These are phyloP conservation scores for Parauchenoglanis ngamensis DNA, from an alignment of 2,797 vertebrate species.

Conservation along the genomic window DNA sequence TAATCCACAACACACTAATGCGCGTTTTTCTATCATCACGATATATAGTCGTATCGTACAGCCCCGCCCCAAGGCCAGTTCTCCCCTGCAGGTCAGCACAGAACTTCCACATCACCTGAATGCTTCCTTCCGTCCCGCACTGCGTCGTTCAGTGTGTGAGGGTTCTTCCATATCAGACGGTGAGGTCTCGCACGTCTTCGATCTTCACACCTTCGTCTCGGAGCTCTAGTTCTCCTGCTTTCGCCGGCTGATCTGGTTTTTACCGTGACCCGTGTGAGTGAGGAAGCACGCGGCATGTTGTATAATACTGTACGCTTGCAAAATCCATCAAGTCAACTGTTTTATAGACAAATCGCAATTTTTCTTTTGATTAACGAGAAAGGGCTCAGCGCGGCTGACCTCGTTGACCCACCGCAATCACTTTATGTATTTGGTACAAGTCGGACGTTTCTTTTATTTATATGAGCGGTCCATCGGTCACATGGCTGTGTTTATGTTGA, in stretches of 20 bases:
- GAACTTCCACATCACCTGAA: slow-evolving; percentile 4
- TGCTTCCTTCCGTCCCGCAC: too few species aligned
- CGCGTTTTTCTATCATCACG: too few species aligned
- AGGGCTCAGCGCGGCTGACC: slow-evolving; percentile 30
- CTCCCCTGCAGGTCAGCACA: not conserved
- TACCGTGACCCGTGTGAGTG: not conserved
- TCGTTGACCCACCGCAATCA: slow-evolving; percentile 31
- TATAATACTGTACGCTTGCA: not conserved
- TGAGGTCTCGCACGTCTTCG: not conserved
- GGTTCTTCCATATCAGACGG: not conserved
- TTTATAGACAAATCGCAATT: slow-evolving; percentile 13
- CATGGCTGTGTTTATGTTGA: slow-evolving; percentile 16
- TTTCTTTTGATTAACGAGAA: slow-evolving; percentile 17
- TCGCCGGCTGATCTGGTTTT: slow-evolving; percentile 25
- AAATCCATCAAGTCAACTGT: not conserved
- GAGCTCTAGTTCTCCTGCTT: slow-evolving; percentile 22
- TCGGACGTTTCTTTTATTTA: slow-evolving; percentile 7
- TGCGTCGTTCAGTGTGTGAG: not conserved
- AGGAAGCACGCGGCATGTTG: slow-evolving; percentile 10
- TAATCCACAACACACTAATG: too few species aligned
- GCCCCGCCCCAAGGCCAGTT: not conserved
- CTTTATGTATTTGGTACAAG: slow-evolving; percentile 50
- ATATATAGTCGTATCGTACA: too few species aligned
- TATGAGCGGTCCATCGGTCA: slow-evolving; percentile 31
- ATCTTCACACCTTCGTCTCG: not conserved